Evolutionary conservation across 2,888 invertebrate species (phyloP), one percentile per base, ranked within the genome.

Genomic region (Arge pagana): DNA sequence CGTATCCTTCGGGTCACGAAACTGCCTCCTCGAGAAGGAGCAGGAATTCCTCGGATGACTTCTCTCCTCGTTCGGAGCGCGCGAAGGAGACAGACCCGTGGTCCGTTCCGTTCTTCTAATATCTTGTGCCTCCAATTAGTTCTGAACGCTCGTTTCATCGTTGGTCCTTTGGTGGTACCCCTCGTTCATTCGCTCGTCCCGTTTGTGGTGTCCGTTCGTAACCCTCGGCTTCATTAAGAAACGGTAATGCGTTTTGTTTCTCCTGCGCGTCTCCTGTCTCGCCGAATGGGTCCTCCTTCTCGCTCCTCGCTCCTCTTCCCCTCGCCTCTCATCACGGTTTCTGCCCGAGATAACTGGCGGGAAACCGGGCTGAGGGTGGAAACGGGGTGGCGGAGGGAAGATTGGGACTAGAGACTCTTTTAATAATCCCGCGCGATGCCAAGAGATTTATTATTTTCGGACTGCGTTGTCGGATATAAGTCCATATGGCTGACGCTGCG

Each of bases 391-490:
- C n/a, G n/a, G 37, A 55, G 37, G 41, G 37, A 24, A 39, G 42
- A 39, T 52, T 42, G 51, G 30, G 16, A 40, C 51, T 52, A 68
- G 67, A 59, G 66, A 71, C 70, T 70, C 70, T 74, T 74, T 74
- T 74, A 74, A 74, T 74, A 74, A 74, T 73, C 70, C 65, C 66
- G 66, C 70, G 64, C 63, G 64, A 64, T 63, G 64, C 65, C 65
- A 70, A 64, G 71, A 76, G 76, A 76, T 76, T 76, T 76, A 76
- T 76, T 76, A 76, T 76, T 76, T 76, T 75, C 71, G 72, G 71
- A 64, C 72, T 71, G 66, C 70, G 65, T 66, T 66, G 65, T 63
- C 56, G 65, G 64, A 70, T 66, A n/a, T n/a, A 69, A 70, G 67
- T 67, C 66, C 65, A 63, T 66, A 66, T 63, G 68, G 66, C 62